phyloP scores from a whole-genome alignment of 1,140 invertebrate genomes.

The Proctacanthus coquilletti region DNA sequence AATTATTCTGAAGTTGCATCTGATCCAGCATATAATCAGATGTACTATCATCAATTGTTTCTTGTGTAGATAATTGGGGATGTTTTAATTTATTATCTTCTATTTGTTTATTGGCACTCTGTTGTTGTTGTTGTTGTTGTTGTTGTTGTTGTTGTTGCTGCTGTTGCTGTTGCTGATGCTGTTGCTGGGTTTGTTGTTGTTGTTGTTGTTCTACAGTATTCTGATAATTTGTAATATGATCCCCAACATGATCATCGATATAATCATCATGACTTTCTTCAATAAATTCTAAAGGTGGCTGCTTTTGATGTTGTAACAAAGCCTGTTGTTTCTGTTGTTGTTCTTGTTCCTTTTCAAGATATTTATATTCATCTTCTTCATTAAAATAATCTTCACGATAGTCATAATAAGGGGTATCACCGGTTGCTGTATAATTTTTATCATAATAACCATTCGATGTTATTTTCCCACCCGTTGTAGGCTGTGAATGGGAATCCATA shows the following conservation, averaged over 20 bases:
- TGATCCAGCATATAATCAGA: too few species aligned
- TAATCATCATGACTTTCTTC: conserved; percentile 15
- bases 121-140: conserved; percentile 9
- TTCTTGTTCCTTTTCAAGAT: conserved; percentile 27
- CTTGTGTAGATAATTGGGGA: neutral
- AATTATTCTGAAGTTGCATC: neutral
- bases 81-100: conserved; percentile 2
- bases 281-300: conserved; percentile 20
- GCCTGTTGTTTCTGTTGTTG: conserved; percentile 16
- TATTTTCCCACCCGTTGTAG: neutral
- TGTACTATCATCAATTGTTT: conserved; percentile 3
- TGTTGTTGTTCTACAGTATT: conserved; percentile 8
- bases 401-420: conserved; percentile 16
- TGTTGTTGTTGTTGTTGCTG: neutral
- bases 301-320: conserved; percentile 10
- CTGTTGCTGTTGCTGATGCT: neutral
- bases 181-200: conserved; percentile 3
- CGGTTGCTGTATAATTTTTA: conserved; percentile 12
- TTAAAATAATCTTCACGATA: conserved; percentile 30
- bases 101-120: neutral
- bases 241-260: conserved; percentile 18
- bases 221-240: too few species aligned
- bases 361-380: conserved; percentile 27
- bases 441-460: conserved; percentile 23
- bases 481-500: conserved; percentile 12